Evolutionary conservation across 2,888 invertebrate genomes (phyloP).

Genomic region (Papilio demoleus): DNA sequence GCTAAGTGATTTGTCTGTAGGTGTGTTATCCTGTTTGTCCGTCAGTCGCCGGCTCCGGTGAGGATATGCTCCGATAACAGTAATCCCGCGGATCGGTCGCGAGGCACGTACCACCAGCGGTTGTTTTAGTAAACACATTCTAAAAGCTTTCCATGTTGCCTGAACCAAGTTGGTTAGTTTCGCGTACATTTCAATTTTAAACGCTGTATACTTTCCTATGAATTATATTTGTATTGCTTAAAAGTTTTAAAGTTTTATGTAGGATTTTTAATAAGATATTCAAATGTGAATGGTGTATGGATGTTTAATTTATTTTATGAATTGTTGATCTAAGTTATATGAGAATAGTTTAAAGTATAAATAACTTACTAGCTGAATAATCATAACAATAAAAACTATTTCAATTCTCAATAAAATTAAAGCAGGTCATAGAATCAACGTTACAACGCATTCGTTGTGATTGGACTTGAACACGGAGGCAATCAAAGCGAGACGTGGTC

Average conservation of each 20-base stretch:
- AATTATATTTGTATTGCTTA: too few species aligned
- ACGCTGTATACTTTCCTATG: too few species aligned
- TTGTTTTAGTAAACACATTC: constrained; percentile 39
- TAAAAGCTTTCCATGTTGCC: constrained; percentile 5
- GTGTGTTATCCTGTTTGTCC: constrained; percentile 31
- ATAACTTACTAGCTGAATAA: too few species aligned
- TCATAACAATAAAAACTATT: constrained; percentile 18
- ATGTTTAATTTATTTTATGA: too few species aligned
- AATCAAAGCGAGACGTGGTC: constrained; percentile 37
- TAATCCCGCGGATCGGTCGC: constrained; percentile 45
- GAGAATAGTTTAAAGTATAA: too few species aligned
- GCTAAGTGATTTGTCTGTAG: constrained; percentile 31
- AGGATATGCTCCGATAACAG: constrained; percentile 43
- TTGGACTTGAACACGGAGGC: constrained; percentile 34
- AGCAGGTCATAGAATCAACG: constrained; percentile 26
- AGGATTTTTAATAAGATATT: too few species aligned
- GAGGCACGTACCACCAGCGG: constrained; percentile 43
- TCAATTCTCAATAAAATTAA: constrained; percentile 36
- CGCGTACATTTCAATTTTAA: background rate
- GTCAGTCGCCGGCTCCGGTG: constrained; percentile 8
- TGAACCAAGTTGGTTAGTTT: constrained; percentile 10
- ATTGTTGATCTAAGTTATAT: too few species aligned
- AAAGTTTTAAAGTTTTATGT: too few species aligned
- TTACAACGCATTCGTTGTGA: constrained; percentile 26
- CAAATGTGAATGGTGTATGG: too few species aligned